Evolutionary conservation across 2,888 invertebrate species (phyloP).

Genomic region (Helleia helle): DNA sequence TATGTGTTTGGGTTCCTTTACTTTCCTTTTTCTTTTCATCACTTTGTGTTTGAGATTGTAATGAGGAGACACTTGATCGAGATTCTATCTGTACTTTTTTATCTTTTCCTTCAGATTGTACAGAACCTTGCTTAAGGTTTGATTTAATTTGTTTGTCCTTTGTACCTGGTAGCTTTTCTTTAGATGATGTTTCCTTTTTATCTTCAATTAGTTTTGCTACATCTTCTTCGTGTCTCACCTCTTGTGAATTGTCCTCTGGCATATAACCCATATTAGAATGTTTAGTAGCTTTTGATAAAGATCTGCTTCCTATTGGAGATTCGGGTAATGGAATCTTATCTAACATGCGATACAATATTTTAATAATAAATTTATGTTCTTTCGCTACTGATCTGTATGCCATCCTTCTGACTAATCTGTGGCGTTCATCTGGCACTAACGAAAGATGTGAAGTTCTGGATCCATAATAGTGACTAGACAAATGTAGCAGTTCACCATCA

Average conservation of each 20-base stretch:
- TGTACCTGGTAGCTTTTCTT: conserved; percentile 11
- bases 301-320: background rate
- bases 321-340: conserved; percentile 21
- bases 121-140: conserved; percentile 30
- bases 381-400: too few relatives aligned
- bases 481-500: background rate
- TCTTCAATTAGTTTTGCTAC: background rate
- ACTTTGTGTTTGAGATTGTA: conserved; percentile 26
- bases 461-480: too few relatives aligned
- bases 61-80: too few relatives aligned
- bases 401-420: too few relatives aligned
- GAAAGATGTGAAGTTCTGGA: too few relatives aligned
- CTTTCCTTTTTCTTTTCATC: conserved; percentile 18
- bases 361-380: conserved; percentile 36
- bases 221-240: too few relatives aligned
- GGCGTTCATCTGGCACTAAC: too few relatives aligned
- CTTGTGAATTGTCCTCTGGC: too few relatives aligned
- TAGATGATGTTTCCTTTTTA: conserved; percentile 1
- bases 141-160: conserved; percentile 23
- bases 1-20: conserved; percentile 33
- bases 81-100: too few relatives aligned
- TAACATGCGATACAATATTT: conserved; percentile 34
- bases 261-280: too few relatives aligned
- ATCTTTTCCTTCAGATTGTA: conserved; percentile 30
- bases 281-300: too few relatives aligned